Percentiles rank a stretch among this genome's conserved stretches.
These are phyloP conservation scores for Isoperla grammatica DNA, from an alignment of 2,888 invertebrate species.

Conservation along the genomic window DNA sequence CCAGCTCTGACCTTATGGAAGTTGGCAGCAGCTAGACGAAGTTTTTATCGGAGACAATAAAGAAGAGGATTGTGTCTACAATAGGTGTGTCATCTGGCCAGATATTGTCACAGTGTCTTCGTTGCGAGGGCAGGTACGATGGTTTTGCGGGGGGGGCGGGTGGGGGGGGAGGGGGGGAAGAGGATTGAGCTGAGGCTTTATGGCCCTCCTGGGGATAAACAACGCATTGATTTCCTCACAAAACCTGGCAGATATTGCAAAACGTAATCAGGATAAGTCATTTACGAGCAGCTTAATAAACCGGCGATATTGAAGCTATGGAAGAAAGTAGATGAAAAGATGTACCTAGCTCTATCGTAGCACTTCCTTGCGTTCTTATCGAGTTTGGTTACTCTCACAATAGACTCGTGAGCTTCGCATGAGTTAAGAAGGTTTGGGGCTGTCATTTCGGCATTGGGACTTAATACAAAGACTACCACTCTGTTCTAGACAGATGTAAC, in stretches of 20 bases:
- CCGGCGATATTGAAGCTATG: not conserved
- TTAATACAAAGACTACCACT: no score
- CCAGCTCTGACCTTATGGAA: no score
- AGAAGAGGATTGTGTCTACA: slow-evolving; percentile 10
- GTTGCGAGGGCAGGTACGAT: slow-evolving; percentile 5
- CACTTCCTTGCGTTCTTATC: no score
- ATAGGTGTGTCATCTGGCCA: slow-evolving; percentile 7
- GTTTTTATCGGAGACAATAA: slow-evolving; percentile 9
- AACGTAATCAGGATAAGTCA: slow-evolving; percentile 11
- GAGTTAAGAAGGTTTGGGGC: no score
- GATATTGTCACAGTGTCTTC: not conserved
- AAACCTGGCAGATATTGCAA: slow-evolving; percentile 11
- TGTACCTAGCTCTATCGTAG: no score
- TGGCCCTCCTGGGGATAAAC: slow-evolving; percentile 14
- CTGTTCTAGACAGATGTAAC: no score
- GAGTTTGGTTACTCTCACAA: no score
- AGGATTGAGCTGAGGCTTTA: slow-evolving; percentile 7
- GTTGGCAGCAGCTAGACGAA: not conserved
- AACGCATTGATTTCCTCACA: slow-evolving; percentile 16
- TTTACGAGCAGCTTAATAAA: slow-evolving; percentile 5
- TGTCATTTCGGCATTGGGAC: no score
- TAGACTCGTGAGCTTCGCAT: no score
- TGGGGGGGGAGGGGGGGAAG: not conserved
- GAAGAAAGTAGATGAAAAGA: no score
- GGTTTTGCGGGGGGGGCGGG: not conserved